These are phyloP conservation scores for Corvus cornix DNA, from an alignment of 2,113 vertebrate genomes.

Conservation along the genomic window DNA sequence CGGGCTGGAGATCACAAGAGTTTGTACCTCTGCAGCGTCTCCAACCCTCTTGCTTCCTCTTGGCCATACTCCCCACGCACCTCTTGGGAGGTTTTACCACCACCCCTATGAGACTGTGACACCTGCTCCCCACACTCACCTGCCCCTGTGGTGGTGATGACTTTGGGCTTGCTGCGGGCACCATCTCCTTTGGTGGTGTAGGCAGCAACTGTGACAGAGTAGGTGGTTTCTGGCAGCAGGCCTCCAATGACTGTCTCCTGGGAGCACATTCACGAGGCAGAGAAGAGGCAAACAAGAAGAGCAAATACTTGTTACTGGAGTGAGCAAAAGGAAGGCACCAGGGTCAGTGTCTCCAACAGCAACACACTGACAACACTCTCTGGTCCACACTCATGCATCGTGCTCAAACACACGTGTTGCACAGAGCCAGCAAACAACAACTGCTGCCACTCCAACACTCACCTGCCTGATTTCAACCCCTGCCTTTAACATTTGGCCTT, in stretches of 20 bases:
- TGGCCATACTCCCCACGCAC: not conserved
- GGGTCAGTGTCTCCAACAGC: not conserved
- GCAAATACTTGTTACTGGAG: conserved; percentile 30
- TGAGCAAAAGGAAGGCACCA: conserved; percentile 2
- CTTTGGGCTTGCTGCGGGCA: conserved; percentile 90
- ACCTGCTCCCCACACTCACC: conserved; percentile 70
- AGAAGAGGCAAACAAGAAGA: conserved; percentile 33
- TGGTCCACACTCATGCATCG: not conserved
- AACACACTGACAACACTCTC: not conserved
- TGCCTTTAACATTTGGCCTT: not conserved
- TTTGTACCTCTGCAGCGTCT: not conserved
- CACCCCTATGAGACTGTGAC: not conserved
- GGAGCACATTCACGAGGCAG: not conserved
- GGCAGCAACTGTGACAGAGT: conserved; percentile 90
- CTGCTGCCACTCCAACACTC: not conserved
- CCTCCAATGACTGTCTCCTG: conserved; percentile 88
- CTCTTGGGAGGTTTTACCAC: not conserved
- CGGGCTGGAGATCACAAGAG: conserved; percentile 18
- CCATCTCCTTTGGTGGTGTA: conserved; percentile 95
- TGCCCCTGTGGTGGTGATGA: conserved; percentile 92
- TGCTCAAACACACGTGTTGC: not conserved
- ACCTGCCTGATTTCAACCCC: not conserved
- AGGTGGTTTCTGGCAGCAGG: conserved; percentile 90
- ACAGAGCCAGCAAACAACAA: not conserved
- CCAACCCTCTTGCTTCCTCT: not conserved